Percentiles rank a stretch among this genome's conserved stretches.
Conservation (phyloP, 64 coral and sea anemone genomes). For the Pocillopora damicornis region DNA sequence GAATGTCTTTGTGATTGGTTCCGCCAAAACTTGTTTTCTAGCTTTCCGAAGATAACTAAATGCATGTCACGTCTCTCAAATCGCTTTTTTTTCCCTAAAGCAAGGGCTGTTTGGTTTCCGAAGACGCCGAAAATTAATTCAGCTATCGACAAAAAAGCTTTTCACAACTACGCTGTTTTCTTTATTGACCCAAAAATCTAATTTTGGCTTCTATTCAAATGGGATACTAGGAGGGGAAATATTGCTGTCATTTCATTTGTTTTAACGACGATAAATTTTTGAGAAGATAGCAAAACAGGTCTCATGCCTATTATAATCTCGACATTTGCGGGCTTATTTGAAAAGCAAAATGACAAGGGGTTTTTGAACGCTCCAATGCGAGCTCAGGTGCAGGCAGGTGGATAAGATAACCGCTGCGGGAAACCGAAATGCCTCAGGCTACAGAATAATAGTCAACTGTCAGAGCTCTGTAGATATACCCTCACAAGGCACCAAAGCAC, state of each 20-base stretch:
- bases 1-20: slow-evolving; percentile 11
- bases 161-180: neutral
- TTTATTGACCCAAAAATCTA: slow-evolving; percentile 36
- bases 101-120: neutral
- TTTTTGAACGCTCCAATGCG: slow-evolving; percentile 12
- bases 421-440: slow-evolving; percentile 1
- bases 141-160: neutral
- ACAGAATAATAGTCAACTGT: slow-evolving; percentile 25
- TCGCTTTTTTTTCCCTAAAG: neutral
- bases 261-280: neutral
- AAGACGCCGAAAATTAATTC: neutral
- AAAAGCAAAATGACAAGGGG: neutral
- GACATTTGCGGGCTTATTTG: slow-evolving; percentile 8
- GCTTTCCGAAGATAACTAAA: neutral
- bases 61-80: slow-evolving; percentile 19
- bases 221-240: slow-evolving; percentile 24
- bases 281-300: slow-evolving; percentile 8
- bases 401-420: neutral
- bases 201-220: slow-evolving; percentile 19
- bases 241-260: slow-evolving; percentile 23
- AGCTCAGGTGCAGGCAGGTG: slow-evolving; percentile 13
- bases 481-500: neutral
- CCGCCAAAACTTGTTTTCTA: slow-evolving; percentile 12
- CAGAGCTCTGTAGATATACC: slow-evolving; percentile 7
- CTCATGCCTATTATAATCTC: slow-evolving; percentile 13